phyloP scores from a whole-genome alignment of 2,888 invertebrate species.

The Lepeophtheirus nordmannii region DNA sequence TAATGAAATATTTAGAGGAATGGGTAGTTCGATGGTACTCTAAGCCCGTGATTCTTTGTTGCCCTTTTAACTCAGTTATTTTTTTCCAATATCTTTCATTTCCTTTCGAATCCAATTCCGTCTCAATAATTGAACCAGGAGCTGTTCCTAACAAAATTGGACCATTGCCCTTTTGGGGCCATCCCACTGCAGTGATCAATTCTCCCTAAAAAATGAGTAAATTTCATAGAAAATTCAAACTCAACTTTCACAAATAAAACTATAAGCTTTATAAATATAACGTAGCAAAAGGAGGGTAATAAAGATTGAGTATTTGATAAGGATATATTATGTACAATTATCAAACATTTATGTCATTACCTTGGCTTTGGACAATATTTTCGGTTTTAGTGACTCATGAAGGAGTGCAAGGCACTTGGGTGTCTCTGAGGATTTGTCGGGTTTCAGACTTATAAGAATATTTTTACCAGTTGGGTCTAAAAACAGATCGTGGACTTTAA shows the following conservation, averaged over 20 bases:
- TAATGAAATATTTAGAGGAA: slow-evolving; percentile 58
- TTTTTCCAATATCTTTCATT: slow-evolving; percentile 33
- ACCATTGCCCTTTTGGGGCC: slow-evolving; percentile 60
- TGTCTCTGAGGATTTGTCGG: slow-evolving; percentile 30
- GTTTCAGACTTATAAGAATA: slow-evolving; percentile 55
- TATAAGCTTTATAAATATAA: too few relatives aligned
- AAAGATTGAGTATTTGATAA: too few relatives aligned
- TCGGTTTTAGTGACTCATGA: slow-evolving; percentile 1
- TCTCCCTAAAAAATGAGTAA: slow-evolving; percentile 45
- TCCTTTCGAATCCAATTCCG: slow-evolving; percentile 56
- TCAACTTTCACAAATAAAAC: too few relatives aligned
- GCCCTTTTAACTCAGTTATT: slow-evolving; percentile 73
- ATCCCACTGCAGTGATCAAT: slow-evolving; percentile 76
- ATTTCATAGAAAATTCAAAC: neutral
- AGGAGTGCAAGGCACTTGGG: neutral
- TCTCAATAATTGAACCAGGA: slow-evolving; percentile 75
- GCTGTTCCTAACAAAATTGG: slow-evolving; percentile 76
- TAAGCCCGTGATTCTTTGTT: slow-evolving; percentile 65
- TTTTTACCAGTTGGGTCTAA: slow-evolving; percentile 76
- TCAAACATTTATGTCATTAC: neutral
- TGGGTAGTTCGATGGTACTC: slow-evolving; percentile 59
- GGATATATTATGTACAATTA: too few relatives aligned
- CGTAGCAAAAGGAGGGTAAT: too few relatives aligned
- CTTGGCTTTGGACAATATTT: slow-evolving; percentile 25
- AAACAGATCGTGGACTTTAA: slow-evolving; percentile 50